phyloP scores from a whole-genome alignment of 2,888 invertebrate species.

The Coremacera marginata region DNA sequence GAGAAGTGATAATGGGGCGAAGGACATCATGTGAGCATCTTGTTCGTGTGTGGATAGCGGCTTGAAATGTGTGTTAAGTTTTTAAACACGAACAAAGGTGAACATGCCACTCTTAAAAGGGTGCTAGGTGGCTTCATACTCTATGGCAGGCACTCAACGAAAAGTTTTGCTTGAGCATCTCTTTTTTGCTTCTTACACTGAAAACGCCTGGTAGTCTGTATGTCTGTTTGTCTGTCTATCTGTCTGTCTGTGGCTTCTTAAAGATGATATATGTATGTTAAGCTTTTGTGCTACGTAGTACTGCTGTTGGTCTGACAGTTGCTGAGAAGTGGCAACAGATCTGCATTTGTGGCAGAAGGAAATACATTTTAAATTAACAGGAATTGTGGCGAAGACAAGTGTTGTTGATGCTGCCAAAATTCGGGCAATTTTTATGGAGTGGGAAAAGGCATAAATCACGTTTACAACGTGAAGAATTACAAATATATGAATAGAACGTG shows the following conservation, averaged over 20 bases:
- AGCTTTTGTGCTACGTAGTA: constrained; percentile 19
- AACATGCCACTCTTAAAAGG: constrained; percentile 11
- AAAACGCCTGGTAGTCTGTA: neutral
- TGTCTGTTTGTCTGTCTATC: neutral
- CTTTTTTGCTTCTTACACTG: constrained; percentile 20
- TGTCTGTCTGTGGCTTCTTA: constrained; percentile 34
- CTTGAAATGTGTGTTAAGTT: constrained; percentile 30
- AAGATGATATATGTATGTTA: constrained; percentile 36
- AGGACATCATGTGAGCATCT: constrained; percentile 4
- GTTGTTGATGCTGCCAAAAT: constrained; percentile 19
- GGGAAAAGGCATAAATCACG: too few relatives aligned
- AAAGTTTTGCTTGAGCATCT: constrained; percentile 2
- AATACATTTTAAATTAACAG: constrained; percentile 37
- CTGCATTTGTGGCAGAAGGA: constrained; percentile 16
- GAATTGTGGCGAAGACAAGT: constrained; percentile 35
- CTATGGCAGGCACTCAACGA: neutral
- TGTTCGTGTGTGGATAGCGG: constrained; percentile 1
- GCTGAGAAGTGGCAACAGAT: constrained; percentile 27
- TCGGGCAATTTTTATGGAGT: too few relatives aligned
- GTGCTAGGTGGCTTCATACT: neutral
- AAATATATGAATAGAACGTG: constrained; percentile 6
- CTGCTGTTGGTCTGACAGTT: constrained; percentile 32
- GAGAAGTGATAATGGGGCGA: neutral
- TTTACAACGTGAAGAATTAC: constrained; percentile 5
- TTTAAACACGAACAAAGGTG: constrained; percentile 15